These are phyloP conservation scores for Apomyelois bistriatella DNA, from an alignment of 2,888 invertebrate species.

Conservation along the genomic window DNA sequence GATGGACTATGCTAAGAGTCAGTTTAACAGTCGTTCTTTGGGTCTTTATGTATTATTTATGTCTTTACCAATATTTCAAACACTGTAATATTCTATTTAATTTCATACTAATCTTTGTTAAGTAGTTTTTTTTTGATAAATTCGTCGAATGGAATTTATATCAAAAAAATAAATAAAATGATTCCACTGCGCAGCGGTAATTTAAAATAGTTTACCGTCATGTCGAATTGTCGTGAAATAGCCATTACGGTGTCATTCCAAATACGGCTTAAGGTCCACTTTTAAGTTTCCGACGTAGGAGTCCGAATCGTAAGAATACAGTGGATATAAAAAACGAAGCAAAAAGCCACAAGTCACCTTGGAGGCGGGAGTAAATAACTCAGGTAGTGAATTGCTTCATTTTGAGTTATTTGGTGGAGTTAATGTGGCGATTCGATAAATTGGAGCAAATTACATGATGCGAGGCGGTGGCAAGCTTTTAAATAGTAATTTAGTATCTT, in stretches of 20 bases:
- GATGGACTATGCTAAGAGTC: too few relatives aligned
- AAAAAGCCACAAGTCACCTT: conserved; percentile 74
- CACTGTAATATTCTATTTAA: too few relatives aligned
- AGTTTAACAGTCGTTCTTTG: too few relatives aligned
- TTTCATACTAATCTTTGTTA: too few relatives aligned
- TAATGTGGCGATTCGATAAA: conserved; percentile 45
- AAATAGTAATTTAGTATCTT: neutral
- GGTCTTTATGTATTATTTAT: too few relatives aligned
- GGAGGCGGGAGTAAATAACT: conserved; percentile 65
- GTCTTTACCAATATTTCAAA: too few relatives aligned
- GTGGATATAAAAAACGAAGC: conserved; percentile 54
- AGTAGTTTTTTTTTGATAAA: too few relatives aligned
- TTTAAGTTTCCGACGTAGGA: conserved; percentile 57
- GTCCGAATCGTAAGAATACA: conserved; percentile 61
- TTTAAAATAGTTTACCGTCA: conserved; percentile 8
- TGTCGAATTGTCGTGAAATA: conserved; percentile 2
- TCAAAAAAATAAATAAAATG: neutral
- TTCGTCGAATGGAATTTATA: too few relatives aligned
- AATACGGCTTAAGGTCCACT: conserved; percentile 5
- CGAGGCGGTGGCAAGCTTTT: neutral
- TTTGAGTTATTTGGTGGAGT: conserved; percentile 50
- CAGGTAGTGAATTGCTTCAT: conserved; percentile 78
- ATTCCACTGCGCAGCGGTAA: neutral
- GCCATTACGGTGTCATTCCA: conserved; percentile 10
- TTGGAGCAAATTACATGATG: conserved; percentile 35